Conservation (phyloP, 2,797 vertebrate species). For the Channallabes apus region DNA sequence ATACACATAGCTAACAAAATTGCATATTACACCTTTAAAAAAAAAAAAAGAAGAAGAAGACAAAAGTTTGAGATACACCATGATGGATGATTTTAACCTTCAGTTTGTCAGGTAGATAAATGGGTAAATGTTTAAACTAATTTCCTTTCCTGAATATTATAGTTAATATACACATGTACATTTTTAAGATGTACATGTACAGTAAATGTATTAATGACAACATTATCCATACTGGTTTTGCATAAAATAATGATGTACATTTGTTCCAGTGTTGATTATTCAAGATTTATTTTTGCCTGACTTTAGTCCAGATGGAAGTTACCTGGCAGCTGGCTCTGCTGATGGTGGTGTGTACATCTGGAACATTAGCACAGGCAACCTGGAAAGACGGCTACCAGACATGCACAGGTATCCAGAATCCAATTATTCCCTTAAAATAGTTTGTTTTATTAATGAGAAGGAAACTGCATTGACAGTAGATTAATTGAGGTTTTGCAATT, state of each 20-base stretch:
- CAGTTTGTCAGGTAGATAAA: background rate
- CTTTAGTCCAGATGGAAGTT: constrained; percentile 80
- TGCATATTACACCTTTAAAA: too few relatives aligned
- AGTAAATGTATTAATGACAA: background rate
- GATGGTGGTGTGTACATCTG: constrained; percentile 84
- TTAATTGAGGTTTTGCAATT: background rate
- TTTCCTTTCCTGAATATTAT: background rate
- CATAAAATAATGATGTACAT: background rate
- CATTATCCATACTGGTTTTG: background rate
- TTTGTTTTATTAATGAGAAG: background rate
- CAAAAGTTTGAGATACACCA: background rate
- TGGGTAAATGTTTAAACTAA: background rate
- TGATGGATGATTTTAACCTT: background rate
- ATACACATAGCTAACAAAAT: too few relatives aligned
- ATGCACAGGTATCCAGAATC: constrained; percentile 75
- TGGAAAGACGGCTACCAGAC: constrained; percentile 76
- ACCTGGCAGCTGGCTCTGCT: constrained; percentile 78
- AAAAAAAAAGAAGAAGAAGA: too few relatives aligned
- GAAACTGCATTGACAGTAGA: background rate
- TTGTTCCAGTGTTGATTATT: background rate
- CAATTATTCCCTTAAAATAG: background rate
- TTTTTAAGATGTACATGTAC: too few relatives aligned
- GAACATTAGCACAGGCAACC: constrained; percentile 74
- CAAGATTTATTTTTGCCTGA: background rate
- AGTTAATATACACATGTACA: background rate